Evolutionary conservation across 2,888 invertebrate species (phyloP).

Genomic region (Drosophila nr. medialis): DNA sequence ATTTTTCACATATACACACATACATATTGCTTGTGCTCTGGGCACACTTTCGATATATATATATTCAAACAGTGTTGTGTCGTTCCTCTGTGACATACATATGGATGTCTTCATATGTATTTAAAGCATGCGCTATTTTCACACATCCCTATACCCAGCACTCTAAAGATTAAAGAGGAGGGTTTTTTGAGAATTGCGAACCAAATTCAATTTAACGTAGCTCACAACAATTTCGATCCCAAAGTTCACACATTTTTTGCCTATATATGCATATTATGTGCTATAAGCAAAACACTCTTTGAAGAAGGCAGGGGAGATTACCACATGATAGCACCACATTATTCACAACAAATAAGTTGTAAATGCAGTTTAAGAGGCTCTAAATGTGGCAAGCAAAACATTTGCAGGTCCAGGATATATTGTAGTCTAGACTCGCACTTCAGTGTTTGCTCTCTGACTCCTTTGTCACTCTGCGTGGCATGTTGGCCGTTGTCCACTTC

Average conservation of each 20-base stretch:
- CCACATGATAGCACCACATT: background rate
- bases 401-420: constrained; percentile 25
- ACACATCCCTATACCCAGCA: constrained; percentile 13
- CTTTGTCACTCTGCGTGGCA: background rate
- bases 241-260: background rate
- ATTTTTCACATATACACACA: background rate
- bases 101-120: constrained; percentile 14
- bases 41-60: constrained; percentile 9
- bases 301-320: background rate
- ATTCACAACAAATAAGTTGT: background rate
- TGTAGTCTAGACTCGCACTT: constrained; percentile 1
- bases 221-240: background rate
- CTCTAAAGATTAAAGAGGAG: background rate
- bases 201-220: background rate
- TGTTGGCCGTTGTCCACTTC: background rate
- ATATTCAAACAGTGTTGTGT: constrained; percentile 19
- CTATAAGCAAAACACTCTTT: background rate
- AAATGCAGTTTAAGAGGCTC: background rate
- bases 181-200: background rate
- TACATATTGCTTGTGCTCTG: background rate
- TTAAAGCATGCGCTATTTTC: constrained; percentile 4
- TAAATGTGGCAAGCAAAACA: background rate
- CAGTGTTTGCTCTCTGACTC: background rate
- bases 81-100: constrained; percentile 2
- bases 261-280: background rate